phyloP scores from a whole-genome alignment of 2,888 invertebrate genomes.

The Embidobia sp. region DNA sequence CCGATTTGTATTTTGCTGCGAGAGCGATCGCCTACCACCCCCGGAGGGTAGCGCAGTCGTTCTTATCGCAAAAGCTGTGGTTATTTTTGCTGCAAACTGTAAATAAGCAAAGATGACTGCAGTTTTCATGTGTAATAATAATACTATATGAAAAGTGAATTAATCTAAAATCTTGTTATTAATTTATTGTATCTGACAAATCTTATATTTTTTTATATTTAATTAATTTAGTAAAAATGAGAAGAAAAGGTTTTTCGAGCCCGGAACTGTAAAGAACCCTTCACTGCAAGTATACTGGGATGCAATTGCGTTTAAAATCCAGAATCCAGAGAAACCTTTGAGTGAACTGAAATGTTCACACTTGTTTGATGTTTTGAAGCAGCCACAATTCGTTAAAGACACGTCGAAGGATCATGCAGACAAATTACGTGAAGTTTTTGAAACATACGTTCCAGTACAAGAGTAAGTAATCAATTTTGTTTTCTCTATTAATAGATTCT shows the following conservation, averaged over 20 bases:
- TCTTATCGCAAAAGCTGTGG: no score
- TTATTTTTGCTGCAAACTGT: no score
- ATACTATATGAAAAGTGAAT: no score
- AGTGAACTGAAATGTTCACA: conserved; percentile 1
- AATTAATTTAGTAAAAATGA: conserved; percentile 14
- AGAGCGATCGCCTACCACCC: no score
- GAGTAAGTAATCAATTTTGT: conserved; percentile 8
- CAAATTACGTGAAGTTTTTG: conserved; percentile 7
- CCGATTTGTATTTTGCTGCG: no score
- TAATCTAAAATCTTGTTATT: no score
- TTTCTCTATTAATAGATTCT: no score
- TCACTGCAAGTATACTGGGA: conserved; percentile 24
- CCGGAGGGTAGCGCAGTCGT: no score
- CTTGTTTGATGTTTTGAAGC: conserved; percentile 10
- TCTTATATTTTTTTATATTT: no score
- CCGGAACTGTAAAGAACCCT: conserved; percentile 25
- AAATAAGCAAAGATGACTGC: no score
- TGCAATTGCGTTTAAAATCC: conserved; percentile 23
- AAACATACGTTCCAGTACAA: not conserved
- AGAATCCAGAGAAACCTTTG: not conserved
- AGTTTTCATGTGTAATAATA: no score
- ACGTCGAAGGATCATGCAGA: not conserved
- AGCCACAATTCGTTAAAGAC: conserved; percentile 19
- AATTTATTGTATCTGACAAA: no score
- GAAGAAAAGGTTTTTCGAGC: conserved; percentile 5